A percentile compares a stretch with the other conserved stretches of the same genome.
phyloP scores from a whole-genome alignment of 2,797 vertebrate species.

The Epinephelus malabaricus region DNA sequence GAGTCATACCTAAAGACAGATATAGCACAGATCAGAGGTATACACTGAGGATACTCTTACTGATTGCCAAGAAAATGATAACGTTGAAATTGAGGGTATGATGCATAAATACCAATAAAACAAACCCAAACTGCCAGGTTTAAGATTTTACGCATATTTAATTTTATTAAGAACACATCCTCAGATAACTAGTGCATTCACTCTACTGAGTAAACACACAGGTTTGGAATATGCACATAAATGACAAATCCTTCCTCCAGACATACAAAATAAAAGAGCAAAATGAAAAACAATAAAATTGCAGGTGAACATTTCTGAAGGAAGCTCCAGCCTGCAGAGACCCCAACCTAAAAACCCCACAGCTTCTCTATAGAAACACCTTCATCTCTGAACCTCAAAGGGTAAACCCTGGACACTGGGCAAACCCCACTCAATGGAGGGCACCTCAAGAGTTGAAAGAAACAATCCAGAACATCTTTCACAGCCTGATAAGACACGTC shows the following conservation, averaged over 20 bases:
- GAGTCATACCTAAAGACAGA: no score
- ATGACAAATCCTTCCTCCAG: constrained; percentile 66
- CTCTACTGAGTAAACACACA: constrained; percentile 66
- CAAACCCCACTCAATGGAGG: constrained; percentile 72
- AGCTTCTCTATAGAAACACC: constrained; percentile 54
- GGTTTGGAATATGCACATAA: constrained; percentile 65
- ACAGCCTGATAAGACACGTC: constrained; percentile 21
- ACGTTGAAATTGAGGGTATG: no score
- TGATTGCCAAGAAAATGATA: no score
- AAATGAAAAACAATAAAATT: constrained; percentile 15
- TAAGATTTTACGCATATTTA: constrained; percentile 52
- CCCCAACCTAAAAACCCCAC: constrained; percentile 73
- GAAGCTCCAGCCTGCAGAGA: constrained; percentile 85
- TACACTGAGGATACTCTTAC: no score
- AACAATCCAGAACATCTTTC: constrained; percentile 33
- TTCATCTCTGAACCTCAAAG: constrained; percentile 34
- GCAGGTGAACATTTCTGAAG: constrained; percentile 75
- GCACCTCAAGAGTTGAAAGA: constrained; percentile 73
- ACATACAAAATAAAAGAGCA: constrained; percentile 38
- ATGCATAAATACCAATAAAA: neutral
- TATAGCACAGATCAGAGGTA: no score
- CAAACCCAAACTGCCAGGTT: neutral
- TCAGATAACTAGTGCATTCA: constrained; percentile 62
- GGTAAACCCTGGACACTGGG: constrained; percentile 59
- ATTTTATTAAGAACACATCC: constrained; percentile 79